These are phyloP conservation scores for Echinarachnius parma DNA, from an alignment of 53 echinoderm and acorn worm species.

Conservation along the genomic window DNA sequence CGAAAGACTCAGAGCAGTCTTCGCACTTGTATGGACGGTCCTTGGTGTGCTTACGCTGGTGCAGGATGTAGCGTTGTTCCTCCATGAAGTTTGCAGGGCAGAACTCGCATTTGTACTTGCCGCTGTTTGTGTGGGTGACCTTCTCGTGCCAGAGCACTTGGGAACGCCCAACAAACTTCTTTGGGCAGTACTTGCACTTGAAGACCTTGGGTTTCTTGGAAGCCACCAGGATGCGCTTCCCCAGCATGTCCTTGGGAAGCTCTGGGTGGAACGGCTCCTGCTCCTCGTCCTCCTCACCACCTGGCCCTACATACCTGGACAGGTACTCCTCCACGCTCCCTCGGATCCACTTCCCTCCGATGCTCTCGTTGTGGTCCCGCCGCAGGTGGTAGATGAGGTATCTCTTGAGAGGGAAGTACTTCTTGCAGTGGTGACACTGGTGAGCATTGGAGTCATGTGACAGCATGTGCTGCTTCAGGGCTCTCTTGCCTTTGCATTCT, in stretches of 20 bases:
- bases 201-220: constrained; percentile 25
- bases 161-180: constrained; percentile 8
- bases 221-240: constrained; percentile 22
- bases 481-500: constrained; percentile 13
- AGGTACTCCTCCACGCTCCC: constrained; percentile 14
- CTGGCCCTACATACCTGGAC: constrained; percentile 32
- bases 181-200: constrained; percentile 42
- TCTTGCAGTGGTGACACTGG: constrained; percentile 7
- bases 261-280: constrained; percentile 35
- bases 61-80: constrained; percentile 14
- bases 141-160: constrained; percentile 17
- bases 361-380: neutral
- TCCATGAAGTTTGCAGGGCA: constrained; percentile 25
- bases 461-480: constrained; percentile 29
- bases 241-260: constrained; percentile 37
- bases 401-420: constrained; percentile 15
- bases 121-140: constrained; percentile 24
- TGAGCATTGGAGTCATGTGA: constrained; percentile 10
- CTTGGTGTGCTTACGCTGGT: constrained; percentile 24
- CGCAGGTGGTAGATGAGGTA: constrained; percentile 6
- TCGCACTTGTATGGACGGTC: constrained; percentile 30
- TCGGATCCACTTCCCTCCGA: constrained; percentile 17
- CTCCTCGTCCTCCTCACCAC: neutral
- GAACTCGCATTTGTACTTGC: constrained; percentile 26
- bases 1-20: constrained; percentile 30